A percentile compares a stretch with the other conserved stretches of the same genome.
Conservation (phyloP, 2,888 invertebrate species). For the Epinotia demarniana region DNA sequence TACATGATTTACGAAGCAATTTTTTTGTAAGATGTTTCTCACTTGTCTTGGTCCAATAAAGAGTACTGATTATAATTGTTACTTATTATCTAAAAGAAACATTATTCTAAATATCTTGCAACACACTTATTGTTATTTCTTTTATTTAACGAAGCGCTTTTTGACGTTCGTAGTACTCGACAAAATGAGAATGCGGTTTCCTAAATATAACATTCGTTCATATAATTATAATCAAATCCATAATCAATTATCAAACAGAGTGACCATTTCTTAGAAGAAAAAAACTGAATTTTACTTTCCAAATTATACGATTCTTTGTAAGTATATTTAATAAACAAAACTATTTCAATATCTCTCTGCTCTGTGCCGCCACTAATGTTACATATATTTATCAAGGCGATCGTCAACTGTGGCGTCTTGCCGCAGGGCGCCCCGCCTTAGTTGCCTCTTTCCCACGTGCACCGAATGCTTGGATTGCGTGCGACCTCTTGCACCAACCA, state of each 20-base stretch:
- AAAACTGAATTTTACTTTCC: neutral
- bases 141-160: too few relatives aligned
- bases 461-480: slow-evolving; percentile 83
- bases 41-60: too few relatives aligned
- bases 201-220: too few relatives aligned
- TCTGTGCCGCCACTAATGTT: slow-evolving; percentile 75
- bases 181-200: too few relatives aligned
- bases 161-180: too few relatives aligned
- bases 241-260: neutral
- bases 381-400: slow-evolving; percentile 80
- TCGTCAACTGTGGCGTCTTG: slow-evolving; percentile 80
- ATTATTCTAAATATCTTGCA: too few relatives aligned
- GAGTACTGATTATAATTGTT: too few relatives aligned
- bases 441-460: slow-evolving; percentile 80
- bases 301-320: neutral
- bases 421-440: slow-evolving; percentile 77
- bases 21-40: too few relatives aligned
- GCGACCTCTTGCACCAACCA: slow-evolving; percentile 75
- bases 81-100: too few relatives aligned
- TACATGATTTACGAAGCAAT: too few relatives aligned
- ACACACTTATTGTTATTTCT: too few relatives aligned
- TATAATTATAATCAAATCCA: neutral
- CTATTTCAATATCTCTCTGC: slow-evolving; percentile 52
- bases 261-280: neutral
- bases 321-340: slow-evolving; percentile 10